These are phyloP conservation scores for Rhopalosiphum maidis DNA, from an alignment of 1,140 invertebrate species.

Conservation along the genomic window DNA sequence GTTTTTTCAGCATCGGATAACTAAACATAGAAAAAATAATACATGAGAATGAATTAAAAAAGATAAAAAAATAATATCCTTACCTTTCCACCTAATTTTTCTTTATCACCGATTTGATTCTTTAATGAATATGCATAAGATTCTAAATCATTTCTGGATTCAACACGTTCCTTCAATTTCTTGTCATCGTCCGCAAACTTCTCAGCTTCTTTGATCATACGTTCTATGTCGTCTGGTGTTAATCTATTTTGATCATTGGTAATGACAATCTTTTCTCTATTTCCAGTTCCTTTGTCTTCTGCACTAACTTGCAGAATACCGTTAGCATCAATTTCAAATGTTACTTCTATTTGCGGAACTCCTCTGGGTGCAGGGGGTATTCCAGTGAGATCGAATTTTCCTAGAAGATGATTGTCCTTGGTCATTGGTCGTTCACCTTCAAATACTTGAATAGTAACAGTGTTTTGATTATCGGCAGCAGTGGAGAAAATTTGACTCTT, in stretches of 20 bases:
- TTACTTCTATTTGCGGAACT: conserved; percentile 99
- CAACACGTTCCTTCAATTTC: conserved; percentile 95
- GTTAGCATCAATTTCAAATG: conserved; percentile 99
- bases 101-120: conserved; percentile 96
- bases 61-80: conserved; percentile 52
- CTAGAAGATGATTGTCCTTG: conserved; percentile 97
- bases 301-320: conserved; percentile 88
- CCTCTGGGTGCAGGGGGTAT: conserved; percentile 97
- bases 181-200: conserved; percentile 99
- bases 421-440: conserved; percentile 99
- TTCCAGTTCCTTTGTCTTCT: conserved; percentile 98
- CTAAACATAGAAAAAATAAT: conserved; percentile 61
- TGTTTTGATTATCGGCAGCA: conserved; percentile 98
- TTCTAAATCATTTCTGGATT: conserved; percentile 94
- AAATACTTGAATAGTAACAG: conserved; percentile 94
- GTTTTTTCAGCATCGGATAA: conserved; percentile 89
- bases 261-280: conserved; percentile 98
- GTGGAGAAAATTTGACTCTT: conserved; percentile 99
- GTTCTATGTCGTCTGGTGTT: conserved; percentile 96
- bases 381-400: conserved; percentile 98
- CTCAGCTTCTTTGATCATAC: conserved; percentile 98
- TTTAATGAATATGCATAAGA: conserved; percentile 98
- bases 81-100: conserved; percentile 94
- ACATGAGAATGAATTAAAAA: background rate
- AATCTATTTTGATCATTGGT: conserved; percentile 97